Evolutionary conservation across 2,113 vertebrate species (phyloP).

Genomic region (Lophura nycthemera): DNA sequence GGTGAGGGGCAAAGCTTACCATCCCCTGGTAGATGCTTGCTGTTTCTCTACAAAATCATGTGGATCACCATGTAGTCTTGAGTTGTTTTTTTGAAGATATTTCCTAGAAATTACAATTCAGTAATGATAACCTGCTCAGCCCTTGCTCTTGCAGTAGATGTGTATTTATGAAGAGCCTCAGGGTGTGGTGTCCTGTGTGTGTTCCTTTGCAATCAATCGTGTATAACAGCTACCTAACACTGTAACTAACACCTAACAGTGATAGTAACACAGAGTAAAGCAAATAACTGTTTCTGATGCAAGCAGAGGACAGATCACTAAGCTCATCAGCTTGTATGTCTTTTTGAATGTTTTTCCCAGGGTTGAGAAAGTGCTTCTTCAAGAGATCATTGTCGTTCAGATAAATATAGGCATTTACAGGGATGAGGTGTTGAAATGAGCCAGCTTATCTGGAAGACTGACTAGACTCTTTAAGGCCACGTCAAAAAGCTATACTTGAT

Average conservation of each 20-base stretch:
- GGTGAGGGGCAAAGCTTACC: neutral
- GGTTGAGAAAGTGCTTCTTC: neutral
- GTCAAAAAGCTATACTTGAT: neutral
- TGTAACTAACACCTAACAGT: no score
- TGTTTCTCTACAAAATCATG: neutral
- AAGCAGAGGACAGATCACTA: neutral
- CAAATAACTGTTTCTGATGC: neutral
- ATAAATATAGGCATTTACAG: neutral
- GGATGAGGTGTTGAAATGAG: neutral
- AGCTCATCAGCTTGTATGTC: neutral
- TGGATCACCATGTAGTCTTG: neutral
- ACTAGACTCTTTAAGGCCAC: neutral
- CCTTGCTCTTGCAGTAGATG: neutral
- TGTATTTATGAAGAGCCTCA: neutral
- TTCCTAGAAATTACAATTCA: neutral
- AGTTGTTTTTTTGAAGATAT: neutral
- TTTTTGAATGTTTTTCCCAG: neutral
- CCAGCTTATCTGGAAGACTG: neutral
- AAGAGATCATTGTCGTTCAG: neutral
- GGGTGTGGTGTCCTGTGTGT: neutral
- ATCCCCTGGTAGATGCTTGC: neutral
- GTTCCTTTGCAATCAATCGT: neutral
- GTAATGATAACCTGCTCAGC: neutral
- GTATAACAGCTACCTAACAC: neutral
- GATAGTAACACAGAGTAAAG: neutral